These are phyloP conservation scores for Myiothlypis chrysogaster DNA, from an alignment of 2,797 vertebrate genomes.

Conservation along the genomic window DNA sequence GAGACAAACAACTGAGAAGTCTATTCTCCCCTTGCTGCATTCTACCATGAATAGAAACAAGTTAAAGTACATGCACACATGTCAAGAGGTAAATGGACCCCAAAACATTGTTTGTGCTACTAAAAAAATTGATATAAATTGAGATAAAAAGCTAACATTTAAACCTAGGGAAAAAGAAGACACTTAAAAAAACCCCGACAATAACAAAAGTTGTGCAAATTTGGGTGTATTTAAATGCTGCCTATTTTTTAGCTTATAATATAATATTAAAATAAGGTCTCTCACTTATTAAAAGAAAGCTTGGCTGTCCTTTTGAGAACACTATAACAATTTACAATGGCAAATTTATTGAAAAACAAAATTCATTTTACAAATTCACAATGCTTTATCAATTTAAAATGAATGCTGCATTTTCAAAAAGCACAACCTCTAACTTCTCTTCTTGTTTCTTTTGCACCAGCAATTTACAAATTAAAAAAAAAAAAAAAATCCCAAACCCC, in stretches of 20 bases:
- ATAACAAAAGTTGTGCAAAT: constrained; percentile 80
- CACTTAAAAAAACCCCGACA: constrained; percentile 59
- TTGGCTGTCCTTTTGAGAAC: constrained; percentile 84
- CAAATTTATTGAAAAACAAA: constrained; percentile 78
- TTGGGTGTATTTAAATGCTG: constrained; percentile 76
- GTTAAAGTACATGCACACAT: background rate
- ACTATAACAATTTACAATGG: constrained; percentile 85
- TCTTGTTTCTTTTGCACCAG: constrained; percentile 72
- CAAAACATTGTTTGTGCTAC: constrained; percentile 37
- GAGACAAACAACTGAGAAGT: constrained; percentile 53
- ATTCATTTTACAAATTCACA: constrained; percentile 92
- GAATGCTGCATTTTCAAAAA: constrained; percentile 84
- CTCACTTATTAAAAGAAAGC: constrained; percentile 84
- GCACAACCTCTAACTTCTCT: constrained; percentile 73
- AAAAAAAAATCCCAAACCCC: background rate
- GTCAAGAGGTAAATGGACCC: constrained; percentile 54
- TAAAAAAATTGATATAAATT: constrained; percentile 6
- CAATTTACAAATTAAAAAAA: constrained; percentile 78
- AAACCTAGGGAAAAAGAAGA: constrained; percentile 33
- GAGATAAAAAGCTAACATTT: constrained; percentile 17
- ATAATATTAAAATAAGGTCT: constrained; percentile 81
- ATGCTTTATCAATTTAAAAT: constrained; percentile 86
- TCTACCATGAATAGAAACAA: constrained; percentile 22
- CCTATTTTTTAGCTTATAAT: constrained; percentile 74
- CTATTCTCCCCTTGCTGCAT: constrained; percentile 40